phyloP scores from a whole-genome alignment of 2,888 invertebrate species.

The Drosophila prolongata region DNA sequence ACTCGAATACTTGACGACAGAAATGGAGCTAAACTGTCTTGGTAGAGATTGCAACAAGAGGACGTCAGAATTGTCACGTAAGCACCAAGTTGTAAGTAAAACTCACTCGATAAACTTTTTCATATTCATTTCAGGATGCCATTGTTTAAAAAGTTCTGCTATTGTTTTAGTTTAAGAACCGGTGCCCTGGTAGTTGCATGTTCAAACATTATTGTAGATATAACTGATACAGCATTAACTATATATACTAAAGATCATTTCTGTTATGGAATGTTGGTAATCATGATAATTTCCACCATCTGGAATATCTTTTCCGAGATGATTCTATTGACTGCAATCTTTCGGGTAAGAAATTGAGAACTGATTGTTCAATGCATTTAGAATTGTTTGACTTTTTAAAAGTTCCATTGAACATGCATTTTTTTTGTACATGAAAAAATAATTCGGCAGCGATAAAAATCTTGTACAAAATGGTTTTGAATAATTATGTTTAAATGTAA shows the following conservation, averaged over 20 bases:
- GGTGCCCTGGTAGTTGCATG: conserved; percentile 35
- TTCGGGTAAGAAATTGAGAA: conserved; percentile 5
- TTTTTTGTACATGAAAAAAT: not conserved
- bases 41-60: not conserved
- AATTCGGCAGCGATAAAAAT: too few relatives aligned
- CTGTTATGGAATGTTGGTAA: conserved; percentile 10
- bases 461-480: too few relatives aligned
- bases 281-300: conserved; percentile 42
- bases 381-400: too few relatives aligned
- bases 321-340: conserved; percentile 29
- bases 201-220: conserved; percentile 1
- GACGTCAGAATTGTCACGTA: not conserved
- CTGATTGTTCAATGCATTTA: too few relatives aligned
- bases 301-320: conserved; percentile 29
- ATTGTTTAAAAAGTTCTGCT: conserved; percentile 35
- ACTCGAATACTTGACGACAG: not conserved
- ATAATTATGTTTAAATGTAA: too few relatives aligned
- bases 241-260: accelerated
- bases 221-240: not conserved
- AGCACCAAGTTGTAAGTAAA: not conserved
- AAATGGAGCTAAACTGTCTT: conserved; percentile 1
- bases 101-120: too few relatives aligned
- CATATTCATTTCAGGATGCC: conserved; percentile 26
- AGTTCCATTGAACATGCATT: too few relatives aligned
- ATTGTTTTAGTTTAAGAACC: conserved; percentile 15